These are phyloP conservation scores for Acleris emargana DNA, from an alignment of 2,888 invertebrate genomes.

Conservation along the genomic window DNA sequence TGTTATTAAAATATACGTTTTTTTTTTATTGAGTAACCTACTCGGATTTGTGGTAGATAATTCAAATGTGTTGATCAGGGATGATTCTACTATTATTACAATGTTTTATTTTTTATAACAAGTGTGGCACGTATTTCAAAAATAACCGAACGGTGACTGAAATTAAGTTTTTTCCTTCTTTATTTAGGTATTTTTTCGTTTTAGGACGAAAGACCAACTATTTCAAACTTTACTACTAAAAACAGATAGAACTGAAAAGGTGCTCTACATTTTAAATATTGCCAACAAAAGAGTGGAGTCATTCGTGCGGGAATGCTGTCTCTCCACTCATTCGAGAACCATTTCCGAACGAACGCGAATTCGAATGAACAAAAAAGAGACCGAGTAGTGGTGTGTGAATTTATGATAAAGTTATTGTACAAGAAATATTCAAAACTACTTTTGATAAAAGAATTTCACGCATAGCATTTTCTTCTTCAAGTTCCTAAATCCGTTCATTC, in stretches of 20 bases:
- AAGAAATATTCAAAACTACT: neutral
- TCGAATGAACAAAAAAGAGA: constrained; percentile 24
- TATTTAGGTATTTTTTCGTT: neutral
- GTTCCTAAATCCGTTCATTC: neutral
- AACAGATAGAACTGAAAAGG: constrained; percentile 4
- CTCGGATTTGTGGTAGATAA: too few relatives aligned
- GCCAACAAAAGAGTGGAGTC: constrained; percentile 22
- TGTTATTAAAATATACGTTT: too few relatives aligned
- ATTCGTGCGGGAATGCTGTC: constrained; percentile 29
- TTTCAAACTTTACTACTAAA: too few relatives aligned
- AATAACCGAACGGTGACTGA: neutral
- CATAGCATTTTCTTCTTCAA: too few relatives aligned
- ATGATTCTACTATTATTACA: neutral
- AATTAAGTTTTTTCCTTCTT: neutral
- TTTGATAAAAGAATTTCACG: too few relatives aligned
- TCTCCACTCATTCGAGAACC: constrained; percentile 29
- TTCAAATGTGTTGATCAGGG: neutral
- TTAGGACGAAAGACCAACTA: too few relatives aligned
- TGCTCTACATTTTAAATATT: constrained; percentile 22
- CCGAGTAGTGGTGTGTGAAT: constrained; percentile 30
- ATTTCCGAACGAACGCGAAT: constrained; percentile 28
- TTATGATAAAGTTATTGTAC: constrained; percentile 15
- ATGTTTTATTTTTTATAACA: neutral
- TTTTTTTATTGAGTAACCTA: too few relatives aligned
- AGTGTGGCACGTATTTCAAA: neutral